Base-by-base conservation (phyloP, 1,140 invertebrate species). In the Hyles vespertilio region DNA sequence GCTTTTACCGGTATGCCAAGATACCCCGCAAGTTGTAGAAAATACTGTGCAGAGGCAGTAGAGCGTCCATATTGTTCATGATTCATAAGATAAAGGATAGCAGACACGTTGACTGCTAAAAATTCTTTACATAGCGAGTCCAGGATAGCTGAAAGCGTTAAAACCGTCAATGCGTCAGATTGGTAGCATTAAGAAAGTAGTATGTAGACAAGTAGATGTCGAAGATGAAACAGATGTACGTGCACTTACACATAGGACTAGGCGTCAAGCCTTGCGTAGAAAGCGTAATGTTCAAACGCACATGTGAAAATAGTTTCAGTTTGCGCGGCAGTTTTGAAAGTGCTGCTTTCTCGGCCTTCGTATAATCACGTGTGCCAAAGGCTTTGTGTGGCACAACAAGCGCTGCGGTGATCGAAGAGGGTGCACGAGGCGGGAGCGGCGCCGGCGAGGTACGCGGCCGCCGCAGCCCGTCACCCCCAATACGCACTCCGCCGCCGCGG, bases 11-110 rank as follows among this genome's bases (percentile, higher is more conserved):
- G 86, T 81, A 87, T 90, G 69, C 89, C 89, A 61, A 94, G 86
- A 86, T 97, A 97, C 36, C 94, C 95, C 52, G 96, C 96, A 63
- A 98, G 89, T 89, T 98, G 96, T 48, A 98, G 91, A 80, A 98
- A 97, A 88, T 98, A 98, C 86, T 98, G 96, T 32, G 96, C 95
- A 48, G 96, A 97, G 58, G 96, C 96, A 49, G 96, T 97, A 84
- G 95, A 96, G 58, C 95, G 92, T 32, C 96, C 96, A 65, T 94
- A 95, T 82, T 92, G 89, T 90, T 98, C 96, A 80, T 97, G 95
- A 89, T 98, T 98, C 94, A 97, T 97, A 87, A 98, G 92, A 88
- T 98, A 98, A 61, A 98, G 89, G 76, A 98, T 97, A 65, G 96
- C 95, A 45, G 96, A 96, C 48, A 98, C 96, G 85, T 97, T 97